Base-by-base conservation (phyloP, 2,113 vertebrate species). In the Eubucco bourcierii region DNA sequence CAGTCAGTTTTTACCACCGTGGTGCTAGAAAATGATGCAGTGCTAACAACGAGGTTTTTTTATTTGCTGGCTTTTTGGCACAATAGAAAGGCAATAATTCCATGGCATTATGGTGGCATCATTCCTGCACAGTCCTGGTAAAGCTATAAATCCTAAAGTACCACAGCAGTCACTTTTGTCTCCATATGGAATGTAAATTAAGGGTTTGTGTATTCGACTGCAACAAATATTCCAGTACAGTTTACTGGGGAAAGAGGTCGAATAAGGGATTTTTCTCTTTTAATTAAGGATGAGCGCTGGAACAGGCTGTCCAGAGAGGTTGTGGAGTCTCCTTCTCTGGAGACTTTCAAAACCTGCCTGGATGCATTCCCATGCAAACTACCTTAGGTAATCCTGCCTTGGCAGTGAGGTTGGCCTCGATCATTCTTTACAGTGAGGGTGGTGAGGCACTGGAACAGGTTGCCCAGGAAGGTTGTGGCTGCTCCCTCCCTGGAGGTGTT, bases 51-150 rank as follows among this genome's bases (percentile, higher is more conserved):
- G 65, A 47, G 80, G 55, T 12, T 85, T 90, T 92, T 95, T 93
- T 95, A 93, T 95, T 94, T 93, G 85, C 87, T 94, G 91, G 91
- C 95, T 95, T 96, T 96, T 96, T 92, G 95, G 85, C 66, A 95
- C 82, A 92, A 75, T 65, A 90, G 84, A 89, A 76, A 25, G 74
- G 73, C 50, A 92, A 90, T 95, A 95, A 95, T 94, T 95, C 74
- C 68, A 47, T 65, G 78, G 74, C 83, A 83, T 92, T 90, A 90
- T 46, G 61, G 73, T 80, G 37, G 77, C 80, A 93, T 77, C 55
- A 47, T 31, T 92, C 71, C 84, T 80, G 47, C 41, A 82, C 66
- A 67, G 75, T 90, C 47, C 80, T 84, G 74, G 88, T 78, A 94
- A 96, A 88, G 66, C 84, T 76, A n/a, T 95, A 96, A 96, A 94